Evolutionary conservation across 2,888 invertebrate genomes (phyloP).

Genomic region (Troglohyphantes excavatus): DNA sequence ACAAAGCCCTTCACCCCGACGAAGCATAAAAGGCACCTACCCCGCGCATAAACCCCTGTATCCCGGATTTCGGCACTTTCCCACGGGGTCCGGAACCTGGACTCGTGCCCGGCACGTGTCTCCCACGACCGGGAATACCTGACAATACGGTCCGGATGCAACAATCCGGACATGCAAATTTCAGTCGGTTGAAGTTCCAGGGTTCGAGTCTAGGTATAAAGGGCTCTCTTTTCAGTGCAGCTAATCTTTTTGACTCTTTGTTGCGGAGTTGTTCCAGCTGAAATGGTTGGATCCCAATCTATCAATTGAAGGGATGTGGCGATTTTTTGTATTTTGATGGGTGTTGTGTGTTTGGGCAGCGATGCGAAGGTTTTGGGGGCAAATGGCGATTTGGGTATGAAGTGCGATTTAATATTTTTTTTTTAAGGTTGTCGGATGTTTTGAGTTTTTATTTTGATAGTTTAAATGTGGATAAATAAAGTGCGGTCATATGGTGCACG

Average conservation of each 20-base stretch:
- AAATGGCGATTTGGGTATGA: not conserved
- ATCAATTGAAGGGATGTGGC: too few species aligned
- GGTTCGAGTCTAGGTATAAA: not conserved
- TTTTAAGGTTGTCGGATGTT: not conserved
- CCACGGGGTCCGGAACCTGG: not conserved
- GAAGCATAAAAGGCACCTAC: too few species aligned
- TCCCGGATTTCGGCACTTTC: not conserved
- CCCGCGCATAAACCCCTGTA: too few species aligned
- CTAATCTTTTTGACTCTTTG: not conserved
- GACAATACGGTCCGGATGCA: conserved; percentile 54
- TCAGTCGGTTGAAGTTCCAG: not conserved
- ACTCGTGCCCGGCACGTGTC: conserved; percentile 54
- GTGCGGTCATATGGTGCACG: too few species aligned
- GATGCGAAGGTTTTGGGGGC: too few species aligned
- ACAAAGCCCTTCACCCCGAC: too few species aligned
- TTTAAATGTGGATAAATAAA: too few species aligned
- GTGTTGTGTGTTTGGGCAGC: too few species aligned
- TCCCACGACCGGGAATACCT: conserved; percentile 59
- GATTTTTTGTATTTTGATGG: too few species aligned
- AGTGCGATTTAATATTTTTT: conserved; percentile 14
- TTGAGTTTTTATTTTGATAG: not conserved
- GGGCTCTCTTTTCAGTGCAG: not conserved
- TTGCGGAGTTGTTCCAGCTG: not conserved
- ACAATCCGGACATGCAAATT: conserved; percentile 58
- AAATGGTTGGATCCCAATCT: not conserved